Evolutionary conservation across 2,888 invertebrate species (phyloP).

Genomic region (Aporophyla nigra): DNA sequence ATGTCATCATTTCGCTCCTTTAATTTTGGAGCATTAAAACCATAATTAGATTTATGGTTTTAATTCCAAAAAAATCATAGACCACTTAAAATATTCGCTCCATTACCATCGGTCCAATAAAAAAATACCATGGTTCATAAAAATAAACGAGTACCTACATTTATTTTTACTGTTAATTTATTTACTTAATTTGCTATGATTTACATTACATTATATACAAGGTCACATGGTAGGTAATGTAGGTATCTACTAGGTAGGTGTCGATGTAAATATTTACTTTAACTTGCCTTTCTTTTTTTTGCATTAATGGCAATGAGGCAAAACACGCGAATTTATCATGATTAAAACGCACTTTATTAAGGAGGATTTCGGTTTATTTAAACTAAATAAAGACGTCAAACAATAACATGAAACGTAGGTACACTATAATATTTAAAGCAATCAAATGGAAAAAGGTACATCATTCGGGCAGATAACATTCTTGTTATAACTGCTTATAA

Average conservation of each 20-base stretch:
- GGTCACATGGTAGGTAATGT: constrained; percentile 28
- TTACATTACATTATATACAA: constrained; percentile 47
- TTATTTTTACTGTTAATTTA: constrained; percentile 42
- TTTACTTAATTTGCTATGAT: constrained; percentile 34
- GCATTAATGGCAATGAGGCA: constrained; percentile 13
- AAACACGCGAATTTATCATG: constrained; percentile 15
- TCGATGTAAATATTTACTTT: constrained; percentile 27
- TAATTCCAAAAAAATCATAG: neutral
- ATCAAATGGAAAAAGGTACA: constrained; percentile 7
- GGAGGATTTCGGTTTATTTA: constrained; percentile 2
- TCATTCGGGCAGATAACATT: constrained; percentile 9
- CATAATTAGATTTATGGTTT: neutral
- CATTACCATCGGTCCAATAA: neutral
- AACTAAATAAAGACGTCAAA: neutral
- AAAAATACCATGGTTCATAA: neutral
- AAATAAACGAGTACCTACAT: constrained; percentile 2
- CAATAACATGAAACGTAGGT: neutral
- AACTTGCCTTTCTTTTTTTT: constrained; percentile 33
- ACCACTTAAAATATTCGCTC: neutral
- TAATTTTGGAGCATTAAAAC: neutral
- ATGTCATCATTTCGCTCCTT: neutral
- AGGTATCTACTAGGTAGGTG: constrained; percentile 7
- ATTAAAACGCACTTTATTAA: neutral
- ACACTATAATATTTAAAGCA: constrained; percentile 11
- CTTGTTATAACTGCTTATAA: constrained; percentile 19